Conservation (phyloP, 1,140 invertebrate species). For the Metopolophium dirhodum region DNA sequence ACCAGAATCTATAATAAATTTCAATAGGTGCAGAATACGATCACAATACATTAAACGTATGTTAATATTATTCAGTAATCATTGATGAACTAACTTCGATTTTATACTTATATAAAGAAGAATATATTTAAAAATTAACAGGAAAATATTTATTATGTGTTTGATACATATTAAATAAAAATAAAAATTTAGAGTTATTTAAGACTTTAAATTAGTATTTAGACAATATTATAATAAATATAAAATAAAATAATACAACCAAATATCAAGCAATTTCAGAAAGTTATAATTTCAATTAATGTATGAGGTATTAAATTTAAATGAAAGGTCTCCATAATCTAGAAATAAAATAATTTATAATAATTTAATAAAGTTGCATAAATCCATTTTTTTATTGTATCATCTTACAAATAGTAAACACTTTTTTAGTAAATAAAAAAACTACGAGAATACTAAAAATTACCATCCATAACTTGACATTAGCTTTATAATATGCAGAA, state of each 20-base stretch:
- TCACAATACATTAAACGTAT: background rate
- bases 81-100: background rate
- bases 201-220: background rate
- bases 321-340: background rate
- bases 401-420: too few relatives aligned
- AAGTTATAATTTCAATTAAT: background rate
- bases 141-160: background rate
- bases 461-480: too few relatives aligned
- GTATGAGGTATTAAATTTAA: background rate
- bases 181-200: background rate
- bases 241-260: background rate
- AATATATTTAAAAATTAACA: background rate
- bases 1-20: background rate
- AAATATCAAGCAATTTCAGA: background rate
- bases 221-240: background rate
- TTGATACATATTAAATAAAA: background rate
- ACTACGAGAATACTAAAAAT: too few relatives aligned
- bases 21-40: background rate
- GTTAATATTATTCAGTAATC: constrained; percentile 17
- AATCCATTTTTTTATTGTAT: background rate
- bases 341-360: background rate
- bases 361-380: too few relatives aligned
- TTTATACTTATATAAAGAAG: background rate
- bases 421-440: too few relatives aligned
- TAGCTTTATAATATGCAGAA: too few relatives aligned